Base-by-base conservation (phyloP, 2,888 invertebrate genomes). In the Orthosia cruda region DNA sequence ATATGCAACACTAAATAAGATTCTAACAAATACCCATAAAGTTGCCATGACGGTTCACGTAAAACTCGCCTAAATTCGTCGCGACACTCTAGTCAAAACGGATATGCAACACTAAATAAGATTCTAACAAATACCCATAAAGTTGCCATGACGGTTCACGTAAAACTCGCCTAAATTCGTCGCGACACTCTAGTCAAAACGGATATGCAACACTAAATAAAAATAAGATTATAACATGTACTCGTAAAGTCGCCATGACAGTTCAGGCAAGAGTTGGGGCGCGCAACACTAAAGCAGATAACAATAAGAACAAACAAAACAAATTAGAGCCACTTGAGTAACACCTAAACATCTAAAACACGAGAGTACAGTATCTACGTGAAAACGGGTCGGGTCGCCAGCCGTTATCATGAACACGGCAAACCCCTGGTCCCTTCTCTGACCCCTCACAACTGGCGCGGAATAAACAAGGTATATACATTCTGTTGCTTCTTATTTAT, bases 401-500 rank as follows among this genome's bases (percentile, higher is more conserved):
- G 59, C n/a, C 62, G 70, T 81, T 81, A 81, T 79, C 80, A 54
- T 70, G 70, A 73, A 73, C 73, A 73, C 63, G 52, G 64, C 47
- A 49, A 63, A 63, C 67, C 77, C 62, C 13, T 54, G 13, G 40
- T 45, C 70, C 84, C 59, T 64, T 52, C 16, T 23, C 64, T 80
- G 81, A 84, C 81, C 82, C 65, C 65, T 65, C 9, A 57, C 80
- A 59, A 66, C 69, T 67, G 80, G 63, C 52, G 68, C 40, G 68
- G 71, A 71, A 69, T 71, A 49, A 72, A 83, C 26, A 13, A 70
- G 40, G 26, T 52, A 67, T 32, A 67, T 58, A 70, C 63, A 61
- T 65, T 52, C 26, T 71, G 63, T 66, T 59, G 15, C 47, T 71
- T 54, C 62, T 71, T 83, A 63, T 78, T 78, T 83, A 83, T 72